Evolutionary conservation across 2,797 vertebrate genomes (phyloP), one percentile per base, ranked within the genome.

Genomic region (Eleutherodactylus coqui): DNA sequence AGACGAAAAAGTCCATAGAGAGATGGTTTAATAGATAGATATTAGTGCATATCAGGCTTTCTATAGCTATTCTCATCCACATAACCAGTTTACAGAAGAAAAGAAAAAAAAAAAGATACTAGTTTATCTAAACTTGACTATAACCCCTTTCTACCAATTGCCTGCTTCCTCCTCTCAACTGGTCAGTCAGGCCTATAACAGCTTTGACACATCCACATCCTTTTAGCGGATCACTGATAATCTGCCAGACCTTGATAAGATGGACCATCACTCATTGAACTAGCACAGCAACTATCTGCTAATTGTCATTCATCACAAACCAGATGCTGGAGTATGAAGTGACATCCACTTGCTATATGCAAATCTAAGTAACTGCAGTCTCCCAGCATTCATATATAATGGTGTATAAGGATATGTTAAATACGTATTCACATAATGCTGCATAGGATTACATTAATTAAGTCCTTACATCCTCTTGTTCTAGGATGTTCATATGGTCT

Each of bases 181-280:
- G 41, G 81, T 62, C 49, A 58, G 7, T 62, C 75, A 70, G 49
- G 27, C 36, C 69, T 45, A 36, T 16, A 7, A 29, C 27, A 64
- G 67, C 53, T 86, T 67, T 76, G 55, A 82, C 86, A 87, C 86
- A 76, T 84, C 34, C 17, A 84, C 86, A 83, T 87, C 75, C 86
- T 84, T 84, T 84, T 67, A 79, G 82, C 75, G 84, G 24, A 79
- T 84, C 21, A 58, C 75, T 84, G 82, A 80, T 79, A 79, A 84
- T 38, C 75, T 80, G 82, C 41, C 75, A 87, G 75, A 84, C 76
- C 51, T 70, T 62, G 82, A 87, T 75, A 79, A 79, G 67, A 58
- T 24, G 73, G 41, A 84, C 67, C 58, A 75, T 36, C 53, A 77
- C 41, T 32, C 67, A 79, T 51, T 69, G 32, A 79, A 78, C 41